A percentile compares a stretch with the other conserved stretches of the same genome.
phyloP scores from a whole-genome alignment of 2,888 invertebrate genomes.

The Cheiracanthium punctorium region DNA sequence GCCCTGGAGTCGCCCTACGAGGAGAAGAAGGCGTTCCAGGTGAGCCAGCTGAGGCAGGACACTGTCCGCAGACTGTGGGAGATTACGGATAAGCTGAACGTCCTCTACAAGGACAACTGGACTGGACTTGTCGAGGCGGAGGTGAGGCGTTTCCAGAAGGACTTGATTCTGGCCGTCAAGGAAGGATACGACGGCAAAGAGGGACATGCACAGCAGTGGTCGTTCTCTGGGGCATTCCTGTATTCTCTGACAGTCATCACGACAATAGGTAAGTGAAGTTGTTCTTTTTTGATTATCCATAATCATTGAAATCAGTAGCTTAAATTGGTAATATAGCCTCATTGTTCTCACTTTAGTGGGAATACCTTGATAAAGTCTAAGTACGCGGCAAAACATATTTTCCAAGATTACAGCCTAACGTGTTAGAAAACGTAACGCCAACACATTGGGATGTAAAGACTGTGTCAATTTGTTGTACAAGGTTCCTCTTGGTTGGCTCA shows the following conservation, averaged over 20 bases:
- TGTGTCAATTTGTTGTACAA: no score
- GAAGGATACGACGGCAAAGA: conserved; percentile 83
- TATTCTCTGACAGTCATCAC: conserved; percentile 96
- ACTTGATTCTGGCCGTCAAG: conserved; percentile 80
- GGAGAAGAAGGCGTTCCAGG: conserved; percentile 76
- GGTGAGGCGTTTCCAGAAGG: conserved; percentile 80
- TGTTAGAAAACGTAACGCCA: no score
- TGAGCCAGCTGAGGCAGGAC: conserved; percentile 80
- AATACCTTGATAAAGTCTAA: no score
- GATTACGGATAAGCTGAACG: conserved; percentile 82
- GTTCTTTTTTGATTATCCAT: no score
- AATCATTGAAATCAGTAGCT: no score
- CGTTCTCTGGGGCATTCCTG: conserved; percentile 92
- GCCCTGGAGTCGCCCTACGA: conserved; percentile 74
- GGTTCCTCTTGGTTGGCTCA: no score
- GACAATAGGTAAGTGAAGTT: conserved; percentile 86
- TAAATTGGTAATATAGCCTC: no score
- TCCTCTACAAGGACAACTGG: conserved; percentile 85
- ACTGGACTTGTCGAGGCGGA: conserved; percentile 83
- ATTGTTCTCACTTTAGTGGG: no score
- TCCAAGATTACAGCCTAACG: no score
- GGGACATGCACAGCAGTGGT: conserved; percentile 83
- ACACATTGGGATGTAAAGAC: no score
- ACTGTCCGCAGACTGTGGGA: conserved; percentile 86
- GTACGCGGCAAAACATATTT: no score